Evolutionary conservation across 1,140 invertebrate genomes (phyloP), one percentile per base, ranked within the genome.

Genomic region (Pseudomyrmex dendroicus): DNA sequence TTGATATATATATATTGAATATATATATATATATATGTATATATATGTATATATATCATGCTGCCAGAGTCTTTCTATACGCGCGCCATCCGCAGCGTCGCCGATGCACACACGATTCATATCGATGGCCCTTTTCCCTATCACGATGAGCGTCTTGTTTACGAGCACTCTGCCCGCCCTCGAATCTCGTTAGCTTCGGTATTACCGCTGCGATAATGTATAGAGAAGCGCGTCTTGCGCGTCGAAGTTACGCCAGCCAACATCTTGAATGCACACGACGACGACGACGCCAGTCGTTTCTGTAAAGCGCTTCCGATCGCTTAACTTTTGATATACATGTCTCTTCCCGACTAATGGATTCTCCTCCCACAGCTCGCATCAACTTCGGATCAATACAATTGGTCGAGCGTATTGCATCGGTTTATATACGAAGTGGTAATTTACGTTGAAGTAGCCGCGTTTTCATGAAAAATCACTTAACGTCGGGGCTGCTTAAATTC

Each of bases 341-440:
- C 62, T 77, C 62, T 77, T 67, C 52, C 48, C 64, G 48, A 48
- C 73, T 77, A 77, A 77, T 77, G 73, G 73, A 77, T 67, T 10
- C 13, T 77, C 17, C 61, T 17, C n/a, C 35, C 35, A 35, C 35
- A 35, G 48, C 48, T 77, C 9, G 73, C 48, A 66, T 10, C 5
- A 35, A 48, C n/a, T 66, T 2, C 12, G 17, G 73, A 74, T 74
- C 73, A 22, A 73, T 73, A 48, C 13, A 50, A 46, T 63, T 5
- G 46, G 7, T 10, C 22, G 46, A 50, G 35, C 22, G 12, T 74
- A 50, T 74, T 63, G 46, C 46, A 9, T 10, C 35, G 72, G 44
- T 15, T 74, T 50, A 59, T 61, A 7, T 7, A 35, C 35, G 13
- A 74, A 62, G 9, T n/a, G 4, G n/a, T 35, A 52, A 25, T 74